Evolutionary conservation across 1,140 invertebrate genomes (phyloP).

Genomic region (Thrips palmi): DNA sequence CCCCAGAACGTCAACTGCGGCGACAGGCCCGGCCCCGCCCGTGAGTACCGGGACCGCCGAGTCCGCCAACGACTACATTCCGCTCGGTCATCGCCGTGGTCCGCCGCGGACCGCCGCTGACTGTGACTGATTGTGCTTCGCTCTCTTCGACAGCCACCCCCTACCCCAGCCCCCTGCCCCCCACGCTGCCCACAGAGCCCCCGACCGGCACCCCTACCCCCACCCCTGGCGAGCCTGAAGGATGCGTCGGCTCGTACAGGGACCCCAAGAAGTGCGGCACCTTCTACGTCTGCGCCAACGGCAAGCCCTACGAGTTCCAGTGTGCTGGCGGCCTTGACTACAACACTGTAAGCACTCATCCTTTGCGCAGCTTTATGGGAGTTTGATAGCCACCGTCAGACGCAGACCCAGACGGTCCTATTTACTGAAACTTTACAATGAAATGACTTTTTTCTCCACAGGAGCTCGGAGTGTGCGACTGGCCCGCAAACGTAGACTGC

Average conservation of each 20-base stretch:
- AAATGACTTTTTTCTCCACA: too few species aligned
- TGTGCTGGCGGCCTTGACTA: constrained; percentile 40
- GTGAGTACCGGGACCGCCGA: neutral
- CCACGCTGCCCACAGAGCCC: neutral
- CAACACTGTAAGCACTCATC: constrained; percentile 38
- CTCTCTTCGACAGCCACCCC: constrained; percentile 10
- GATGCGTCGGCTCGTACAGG: constrained; percentile 34
- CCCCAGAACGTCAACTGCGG: constrained; percentile 39
- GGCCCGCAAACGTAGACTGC: too few species aligned
- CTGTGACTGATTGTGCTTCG: too few species aligned
- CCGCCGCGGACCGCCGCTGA: too few species aligned
- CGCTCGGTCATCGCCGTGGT: too few species aligned
- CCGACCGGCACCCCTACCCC: neutral
- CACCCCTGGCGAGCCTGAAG: constrained; percentile 20
- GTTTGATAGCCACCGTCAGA: too few species aligned
- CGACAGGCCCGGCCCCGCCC: constrained; percentile 21
- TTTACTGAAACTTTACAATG: too few species aligned
- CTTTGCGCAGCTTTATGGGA: too few species aligned
- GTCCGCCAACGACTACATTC: constrained; percentile 21
- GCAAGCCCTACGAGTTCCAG: constrained; percentile 34
- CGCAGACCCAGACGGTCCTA: too few species aligned
- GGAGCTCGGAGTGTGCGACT: too few species aligned
- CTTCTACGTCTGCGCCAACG: constrained; percentile 39
- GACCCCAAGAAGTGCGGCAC: constrained; percentile 39
- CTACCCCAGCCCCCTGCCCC: constrained; percentile 7